Conservation (phyloP, 2,797 vertebrate species). For the Phrynocephalus guinanensis region DNA sequence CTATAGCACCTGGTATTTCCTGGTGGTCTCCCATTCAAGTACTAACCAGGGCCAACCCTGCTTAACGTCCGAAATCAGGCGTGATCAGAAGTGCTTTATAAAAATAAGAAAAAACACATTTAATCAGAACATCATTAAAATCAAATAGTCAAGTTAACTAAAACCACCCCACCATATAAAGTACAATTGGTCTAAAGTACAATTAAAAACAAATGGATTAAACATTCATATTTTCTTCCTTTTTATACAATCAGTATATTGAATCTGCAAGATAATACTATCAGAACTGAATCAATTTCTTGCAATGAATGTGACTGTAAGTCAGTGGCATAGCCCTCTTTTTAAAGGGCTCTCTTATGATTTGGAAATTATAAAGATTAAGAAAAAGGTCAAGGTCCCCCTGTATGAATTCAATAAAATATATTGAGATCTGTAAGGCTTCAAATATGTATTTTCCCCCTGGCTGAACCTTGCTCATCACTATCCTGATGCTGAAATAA, state of each 20-base stretch:
- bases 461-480: constrained; percentile 25
- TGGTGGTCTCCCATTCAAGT: no score
- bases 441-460: background rate
- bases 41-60: no score
- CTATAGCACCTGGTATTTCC: no score
- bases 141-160: no score
- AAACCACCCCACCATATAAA: no score
- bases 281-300: accelerated
- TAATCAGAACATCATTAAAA: no score
- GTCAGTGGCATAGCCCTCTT: background rate
- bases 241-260: background rate
- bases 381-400: constrained; percentile 6
- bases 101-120: no score
- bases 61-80: no score
- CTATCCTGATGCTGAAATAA: constrained; percentile 30
- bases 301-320: constrained; percentile 2
- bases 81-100: no score
- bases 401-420: background rate
- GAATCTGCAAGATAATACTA: accelerated
- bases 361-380: background rate
- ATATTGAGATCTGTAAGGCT: background rate
- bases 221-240: background rate
- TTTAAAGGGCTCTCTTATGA: background rate
- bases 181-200: no score
- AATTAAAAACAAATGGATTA: no score